Conservation (phyloP, 2,797 vertebrate species). For the Leuciscus waleckii region DNA sequence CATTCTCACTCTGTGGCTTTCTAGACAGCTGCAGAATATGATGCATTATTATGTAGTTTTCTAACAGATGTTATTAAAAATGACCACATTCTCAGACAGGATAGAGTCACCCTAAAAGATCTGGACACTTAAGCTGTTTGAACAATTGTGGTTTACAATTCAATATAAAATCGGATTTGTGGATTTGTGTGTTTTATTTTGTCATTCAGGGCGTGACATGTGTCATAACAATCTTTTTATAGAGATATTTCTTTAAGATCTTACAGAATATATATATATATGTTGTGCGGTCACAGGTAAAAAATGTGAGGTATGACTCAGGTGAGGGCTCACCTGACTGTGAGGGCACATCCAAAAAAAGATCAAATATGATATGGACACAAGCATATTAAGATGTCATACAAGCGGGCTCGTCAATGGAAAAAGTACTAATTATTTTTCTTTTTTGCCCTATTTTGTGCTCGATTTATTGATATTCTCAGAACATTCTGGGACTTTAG, state of each 20-base stretch:
- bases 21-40: constrained; percentile 76
- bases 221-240: background rate
- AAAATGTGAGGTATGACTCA: constrained; percentile 49
- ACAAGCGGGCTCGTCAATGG: background rate
- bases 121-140: background rate
- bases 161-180: background rate
- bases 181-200: too few species aligned
- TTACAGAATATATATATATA: background rate
- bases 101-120: constrained; percentile 46
- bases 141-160: background rate
- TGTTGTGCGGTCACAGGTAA: background rate
- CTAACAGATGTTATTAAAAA: constrained; percentile 10
- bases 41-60: constrained; percentile 60
- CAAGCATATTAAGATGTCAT: background rate
- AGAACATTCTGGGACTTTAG: background rate
- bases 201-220: background rate
- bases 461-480: background rate
- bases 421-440: background rate
- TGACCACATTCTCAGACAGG: constrained; percentile 30
- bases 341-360: constrained; percentile 10
- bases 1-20: constrained; percentile 60
- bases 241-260: too few species aligned
- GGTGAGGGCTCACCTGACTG: constrained; percentile 38
- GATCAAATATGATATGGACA: background rate
- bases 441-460: background rate